A percentile compares a stretch with the other conserved stretches of the same genome.
Conservation (phyloP, 1,140 invertebrate genomes). For the Pissodes strobi region DNA sequence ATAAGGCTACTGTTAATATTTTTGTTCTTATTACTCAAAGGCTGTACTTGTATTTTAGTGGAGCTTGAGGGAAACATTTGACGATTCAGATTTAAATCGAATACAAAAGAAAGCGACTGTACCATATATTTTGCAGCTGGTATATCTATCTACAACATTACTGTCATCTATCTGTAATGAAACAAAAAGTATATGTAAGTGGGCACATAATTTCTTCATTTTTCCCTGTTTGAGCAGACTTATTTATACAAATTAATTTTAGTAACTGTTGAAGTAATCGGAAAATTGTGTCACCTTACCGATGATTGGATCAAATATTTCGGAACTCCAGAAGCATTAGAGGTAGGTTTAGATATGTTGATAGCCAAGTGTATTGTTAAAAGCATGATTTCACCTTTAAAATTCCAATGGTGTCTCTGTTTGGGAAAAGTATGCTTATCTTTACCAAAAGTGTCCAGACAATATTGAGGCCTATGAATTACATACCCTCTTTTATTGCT, state of each 20-base stretch:
- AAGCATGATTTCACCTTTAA: no score
- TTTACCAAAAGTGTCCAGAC: no score
- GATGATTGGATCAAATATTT: constrained; percentile 67
- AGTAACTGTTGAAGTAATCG: constrained; percentile 66
- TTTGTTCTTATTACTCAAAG: constrained; percentile 15
- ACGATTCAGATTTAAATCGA: constrained; percentile 59
- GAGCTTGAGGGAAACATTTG: constrained; percentile 58
- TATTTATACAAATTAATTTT: constrained; percentile 52
- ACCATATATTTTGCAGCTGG: constrained; percentile 79
- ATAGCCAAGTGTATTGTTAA: no score
- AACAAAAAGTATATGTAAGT: constrained; percentile 74
- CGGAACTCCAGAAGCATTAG: constrained; percentile 62
- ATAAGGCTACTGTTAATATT: constrained; percentile 17
- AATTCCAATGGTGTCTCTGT: no score
- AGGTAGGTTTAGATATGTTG: constrained; percentile 37
- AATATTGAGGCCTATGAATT: no score
- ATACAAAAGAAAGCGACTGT: constrained; percentile 73
- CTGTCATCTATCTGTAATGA: constrained; percentile 76
- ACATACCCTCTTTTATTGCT: background rate
- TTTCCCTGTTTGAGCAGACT: no score
- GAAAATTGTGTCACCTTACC: constrained; percentile 62
- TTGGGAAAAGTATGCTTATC: no score
- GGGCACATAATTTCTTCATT: no score
- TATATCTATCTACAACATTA: constrained; percentile 74
- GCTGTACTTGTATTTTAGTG: constrained; percentile 55